Evolutionary conservation across 1,140 invertebrate genomes (phyloP).

Genomic region (Eriosoma lanigerum): DNA sequence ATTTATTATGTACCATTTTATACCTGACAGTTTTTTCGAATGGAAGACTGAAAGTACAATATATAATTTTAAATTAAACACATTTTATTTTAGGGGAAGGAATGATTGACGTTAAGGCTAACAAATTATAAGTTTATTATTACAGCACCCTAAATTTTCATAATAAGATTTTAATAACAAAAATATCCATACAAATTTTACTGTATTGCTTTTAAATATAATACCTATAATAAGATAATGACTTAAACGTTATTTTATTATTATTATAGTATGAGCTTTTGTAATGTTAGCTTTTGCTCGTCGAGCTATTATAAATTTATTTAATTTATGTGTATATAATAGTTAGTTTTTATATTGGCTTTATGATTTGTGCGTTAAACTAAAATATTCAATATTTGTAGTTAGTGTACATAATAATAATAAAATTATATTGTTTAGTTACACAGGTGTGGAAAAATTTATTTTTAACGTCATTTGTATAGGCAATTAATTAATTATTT

Average conservation of each 20-base stretch:
- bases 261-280: background rate
- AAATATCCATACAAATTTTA: background rate
- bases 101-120: background rate
- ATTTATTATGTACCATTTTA: too few species aligned
- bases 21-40: too few species aligned
- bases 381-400: background rate
- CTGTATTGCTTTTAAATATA: too few species aligned
- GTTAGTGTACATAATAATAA: too few species aligned
- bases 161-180: background rate
- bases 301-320: background rate
- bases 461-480: too few species aligned
- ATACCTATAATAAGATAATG: too few species aligned
- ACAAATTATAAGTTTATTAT: background rate
- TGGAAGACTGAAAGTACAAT: too few species aligned
- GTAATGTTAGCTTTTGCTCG: constrained; percentile 33
- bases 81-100: constrained; percentile 7
- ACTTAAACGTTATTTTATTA: too few species aligned
- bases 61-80: too few species aligned
- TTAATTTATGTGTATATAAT: background rate
- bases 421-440: too few species aligned
- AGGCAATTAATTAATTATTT: too few species aligned
- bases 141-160: background rate
- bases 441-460: too few species aligned
- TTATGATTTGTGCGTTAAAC: background rate
- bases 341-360: background rate